Percentiles rank a stretch among this genome's conserved stretches.
These are phyloP conservation scores for Cryptocheilus praepositus DNA, from an alignment of 2,888 invertebrate genomes.

Conservation along the genomic window DNA sequence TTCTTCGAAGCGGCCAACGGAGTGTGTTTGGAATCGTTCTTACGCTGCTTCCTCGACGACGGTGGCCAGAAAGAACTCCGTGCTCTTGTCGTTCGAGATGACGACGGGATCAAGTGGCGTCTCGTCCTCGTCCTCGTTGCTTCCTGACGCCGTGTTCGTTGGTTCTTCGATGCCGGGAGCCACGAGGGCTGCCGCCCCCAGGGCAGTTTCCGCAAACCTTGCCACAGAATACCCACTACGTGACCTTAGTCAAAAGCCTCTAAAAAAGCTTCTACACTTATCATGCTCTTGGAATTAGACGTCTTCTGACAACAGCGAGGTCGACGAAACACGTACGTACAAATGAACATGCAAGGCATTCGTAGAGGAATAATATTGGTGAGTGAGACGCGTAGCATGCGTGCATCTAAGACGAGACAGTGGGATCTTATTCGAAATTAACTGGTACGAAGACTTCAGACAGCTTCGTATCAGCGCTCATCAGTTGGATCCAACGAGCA, in stretches of 20 bases:
- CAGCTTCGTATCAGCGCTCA: too few relatives aligned
- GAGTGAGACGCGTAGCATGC: too few relatives aligned
- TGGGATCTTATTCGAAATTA: too few relatives aligned
- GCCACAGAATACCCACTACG: constrained; percentile 75
- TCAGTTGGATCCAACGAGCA: too few relatives aligned
- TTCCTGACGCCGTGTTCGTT: constrained; percentile 93
- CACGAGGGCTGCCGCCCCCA: constrained; percentile 78
- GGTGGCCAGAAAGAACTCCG: constrained; percentile 92
- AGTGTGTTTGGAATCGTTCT: constrained; percentile 69
- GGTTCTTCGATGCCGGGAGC: constrained; percentile 85
- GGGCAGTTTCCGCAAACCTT: constrained; percentile 87
- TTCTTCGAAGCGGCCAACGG: not conserved
- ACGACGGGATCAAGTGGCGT: constrained; percentile 77
- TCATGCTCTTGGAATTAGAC: constrained; percentile 45
- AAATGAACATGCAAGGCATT: too few relatives aligned
- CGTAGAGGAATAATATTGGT: too few relatives aligned
- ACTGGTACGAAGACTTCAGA: too few relatives aligned
- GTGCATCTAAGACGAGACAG: too few relatives aligned
- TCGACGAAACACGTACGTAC: too few relatives aligned
- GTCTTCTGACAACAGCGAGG: not conserved
- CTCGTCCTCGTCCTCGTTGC: constrained; percentile 89
- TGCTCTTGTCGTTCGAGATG: constrained; percentile 92
- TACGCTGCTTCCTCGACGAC: constrained; percentile 90
- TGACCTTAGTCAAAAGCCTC: constrained; percentile 73
- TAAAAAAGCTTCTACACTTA: constrained; percentile 68